Conservation (phyloP, 2,888 invertebrate genomes). For the Drosophila fulvimacula region DNA sequence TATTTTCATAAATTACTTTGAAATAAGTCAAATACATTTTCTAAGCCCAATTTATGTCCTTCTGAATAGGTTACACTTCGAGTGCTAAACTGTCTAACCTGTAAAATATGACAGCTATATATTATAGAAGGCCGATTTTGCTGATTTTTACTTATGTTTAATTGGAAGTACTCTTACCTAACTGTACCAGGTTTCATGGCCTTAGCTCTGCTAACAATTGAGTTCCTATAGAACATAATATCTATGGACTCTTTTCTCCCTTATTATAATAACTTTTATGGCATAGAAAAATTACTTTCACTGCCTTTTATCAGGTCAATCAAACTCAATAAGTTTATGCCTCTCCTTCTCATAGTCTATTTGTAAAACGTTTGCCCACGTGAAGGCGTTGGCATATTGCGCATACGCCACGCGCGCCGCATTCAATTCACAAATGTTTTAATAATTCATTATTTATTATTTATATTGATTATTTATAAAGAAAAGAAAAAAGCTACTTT, state of each 20-base stretch:
- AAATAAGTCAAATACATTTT: neutral
- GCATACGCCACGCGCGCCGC: constrained; percentile 29
- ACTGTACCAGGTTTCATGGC: neutral
- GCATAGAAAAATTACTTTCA: neutral
- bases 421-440: constrained; percentile 8
- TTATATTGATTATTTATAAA: neutral
- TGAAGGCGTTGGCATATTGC: constrained; percentile 16
- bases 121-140: neutral
- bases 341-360: too few species aligned
- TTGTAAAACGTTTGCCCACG: neutral
- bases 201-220: neutral
- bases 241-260: too few species aligned
- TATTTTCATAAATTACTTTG: neutral
- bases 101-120: neutral
- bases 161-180: neutral
- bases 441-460: neutral
- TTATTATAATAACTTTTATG: neutral
- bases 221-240: neutral
- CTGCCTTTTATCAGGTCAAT: neutral
- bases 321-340: neutral
- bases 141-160: neutral
- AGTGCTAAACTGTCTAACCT: neutral
- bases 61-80: neutral
- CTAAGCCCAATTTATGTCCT: too few species aligned
- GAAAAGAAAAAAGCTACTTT: neutral